Conservation (phyloP, 2,113 vertebrate species). For the Sylvietta virens region DNA sequence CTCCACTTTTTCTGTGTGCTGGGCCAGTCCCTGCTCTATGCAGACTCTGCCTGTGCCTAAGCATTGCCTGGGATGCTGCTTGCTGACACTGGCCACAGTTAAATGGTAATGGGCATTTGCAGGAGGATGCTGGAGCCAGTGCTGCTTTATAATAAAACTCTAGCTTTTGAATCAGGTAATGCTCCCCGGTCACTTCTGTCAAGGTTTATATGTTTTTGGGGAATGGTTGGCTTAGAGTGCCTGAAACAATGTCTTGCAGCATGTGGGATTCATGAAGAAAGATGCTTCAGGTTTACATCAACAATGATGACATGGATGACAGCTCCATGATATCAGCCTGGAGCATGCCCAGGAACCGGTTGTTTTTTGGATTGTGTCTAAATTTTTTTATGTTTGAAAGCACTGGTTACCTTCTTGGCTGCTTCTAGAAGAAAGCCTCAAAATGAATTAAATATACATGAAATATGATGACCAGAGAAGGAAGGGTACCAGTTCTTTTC, state of each 20-base stretch:
- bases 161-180: not conserved
- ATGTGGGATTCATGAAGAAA: not conserved
- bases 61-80: not conserved
- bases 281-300: not conserved
- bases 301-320: not conserved
- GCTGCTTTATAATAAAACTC: not conserved
- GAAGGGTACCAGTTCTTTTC: not conserved
- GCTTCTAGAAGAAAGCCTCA: not conserved
- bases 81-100: not conserved
- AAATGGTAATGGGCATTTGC: not conserved
- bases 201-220: not conserved
- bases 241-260: not conserved
- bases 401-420: not conserved
- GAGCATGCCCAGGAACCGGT: accelerated
- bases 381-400: not conserved
- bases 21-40: not conserved
- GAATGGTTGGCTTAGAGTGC: not conserved
- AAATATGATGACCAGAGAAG: not conserved
- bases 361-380: not conserved
- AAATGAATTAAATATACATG: not conserved
- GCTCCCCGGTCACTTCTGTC: not conserved
- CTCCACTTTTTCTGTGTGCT: not conserved
- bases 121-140: not conserved
- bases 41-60: not conserved
- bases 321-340: not conserved